These are phyloP conservation scores for Zoanthus solanderi DNA, from an alignment of 92 coral and sea anemone species.

Conservation along the genomic window DNA sequence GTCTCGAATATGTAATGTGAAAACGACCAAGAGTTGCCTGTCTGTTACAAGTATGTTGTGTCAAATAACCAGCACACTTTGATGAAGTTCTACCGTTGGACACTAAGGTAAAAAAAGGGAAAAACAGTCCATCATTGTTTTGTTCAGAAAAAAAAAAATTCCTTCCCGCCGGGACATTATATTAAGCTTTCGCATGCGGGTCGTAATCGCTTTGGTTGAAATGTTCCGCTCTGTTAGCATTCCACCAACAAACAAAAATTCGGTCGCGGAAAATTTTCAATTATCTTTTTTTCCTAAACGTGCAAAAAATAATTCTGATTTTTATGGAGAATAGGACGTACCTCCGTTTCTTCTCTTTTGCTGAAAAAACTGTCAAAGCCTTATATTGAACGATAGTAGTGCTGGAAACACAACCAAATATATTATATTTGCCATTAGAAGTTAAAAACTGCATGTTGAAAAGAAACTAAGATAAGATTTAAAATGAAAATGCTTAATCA, in stretches of 20 bases:
- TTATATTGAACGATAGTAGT: not conserved
- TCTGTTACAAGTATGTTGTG: not conserved
- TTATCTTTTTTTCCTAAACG: not conserved
- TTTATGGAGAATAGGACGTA: not conserved
- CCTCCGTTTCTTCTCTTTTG: not conserved
- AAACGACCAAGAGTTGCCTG: not conserved
- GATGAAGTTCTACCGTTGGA: not conserved
- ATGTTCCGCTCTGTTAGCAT: not conserved
- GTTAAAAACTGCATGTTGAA: not conserved
- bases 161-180: not conserved
- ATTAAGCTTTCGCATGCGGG: not conserved
- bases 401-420: not conserved
- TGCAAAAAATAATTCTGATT: not conserved
- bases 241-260: not conserved
- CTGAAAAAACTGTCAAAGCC: not conserved
- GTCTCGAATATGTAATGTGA: not conserved
- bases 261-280: not conserved
- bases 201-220: not conserved
- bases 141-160: not conserved
- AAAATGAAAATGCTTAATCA: not conserved
- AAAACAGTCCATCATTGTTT: not conserved
- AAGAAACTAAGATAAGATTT: not conserved
- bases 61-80: not conserved
- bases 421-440: not conserved
- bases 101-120: not conserved